These are phyloP conservation scores for Tapirus indicus DNA, from an alignment of 2,797 vertebrate genomes.

Conservation along the genomic window DNA sequence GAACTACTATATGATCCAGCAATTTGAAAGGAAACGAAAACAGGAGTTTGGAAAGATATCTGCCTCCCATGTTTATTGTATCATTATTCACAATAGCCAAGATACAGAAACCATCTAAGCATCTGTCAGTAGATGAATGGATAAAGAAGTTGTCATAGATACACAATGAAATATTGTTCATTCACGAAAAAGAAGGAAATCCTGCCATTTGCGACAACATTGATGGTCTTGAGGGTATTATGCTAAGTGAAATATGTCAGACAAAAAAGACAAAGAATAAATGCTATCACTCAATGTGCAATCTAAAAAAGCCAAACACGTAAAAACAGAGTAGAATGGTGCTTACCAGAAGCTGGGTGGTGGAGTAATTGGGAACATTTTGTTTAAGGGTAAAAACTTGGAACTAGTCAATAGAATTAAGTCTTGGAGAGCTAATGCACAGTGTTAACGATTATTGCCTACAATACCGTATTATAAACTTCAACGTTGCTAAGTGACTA, in stretches of 20 bases:
- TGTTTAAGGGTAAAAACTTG: not conserved
- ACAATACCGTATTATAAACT: rapidly evolving
- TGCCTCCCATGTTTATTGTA: not conserved
- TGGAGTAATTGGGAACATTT: not conserved
- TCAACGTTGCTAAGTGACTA: not conserved
- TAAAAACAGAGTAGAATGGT: no score
- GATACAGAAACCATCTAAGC: not conserved
- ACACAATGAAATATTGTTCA: not conserved
- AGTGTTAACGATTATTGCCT: not conserved
- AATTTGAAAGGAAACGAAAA: not conserved
- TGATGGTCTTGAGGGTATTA: not conserved
- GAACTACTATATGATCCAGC: not conserved
- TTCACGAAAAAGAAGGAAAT: not conserved
- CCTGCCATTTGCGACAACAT: not conserved
- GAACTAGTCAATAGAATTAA: not conserved
- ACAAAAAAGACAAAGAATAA: not conserved
- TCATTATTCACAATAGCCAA: not conserved
- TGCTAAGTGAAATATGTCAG: not conserved
- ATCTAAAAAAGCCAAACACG: not conserved
- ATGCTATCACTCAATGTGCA: not conserved
- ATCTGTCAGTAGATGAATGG: not conserved
- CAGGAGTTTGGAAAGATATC: not conserved
- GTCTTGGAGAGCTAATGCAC: not conserved
- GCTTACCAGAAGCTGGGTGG: not conserved
- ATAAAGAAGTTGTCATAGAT: not conserved